Evolutionary conservation across 2,888 invertebrate species (phyloP), one percentile per base, ranked within the genome.

Genomic region (Laspeyria flexula): DNA sequence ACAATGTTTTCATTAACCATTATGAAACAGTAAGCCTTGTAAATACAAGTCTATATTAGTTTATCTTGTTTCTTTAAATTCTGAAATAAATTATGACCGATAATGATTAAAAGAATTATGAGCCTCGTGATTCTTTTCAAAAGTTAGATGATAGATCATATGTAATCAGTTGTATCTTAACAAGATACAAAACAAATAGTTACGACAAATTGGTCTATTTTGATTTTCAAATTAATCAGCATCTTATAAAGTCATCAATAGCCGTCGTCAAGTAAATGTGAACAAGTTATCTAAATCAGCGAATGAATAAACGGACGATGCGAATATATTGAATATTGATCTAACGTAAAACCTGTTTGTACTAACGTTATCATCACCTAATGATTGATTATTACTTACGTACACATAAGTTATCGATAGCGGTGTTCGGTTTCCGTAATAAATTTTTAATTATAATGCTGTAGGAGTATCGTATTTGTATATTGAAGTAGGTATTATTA

Each of bases 311-410:
- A 25, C 34, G 23, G 7, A 43, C 50, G 43, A 55, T 55, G 54
- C 58, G 34, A 66, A 62, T 63, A 46, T 52, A 62, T 57, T 52
- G 16, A 25, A 58, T 51, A 40, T 21, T 44, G 55, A 57, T 61
- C 53, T 48, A 51, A 38, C 15, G 43, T 49, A 53, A 55, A 57
- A 71, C 60, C 60, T 33, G 60, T 58, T 57, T 33, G 35, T 48
- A 60, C 52, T 56, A 55, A 58, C 50, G 52, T 63, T 52, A 60
- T 62, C 59, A 60, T 62, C 60, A 53, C 46, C 49, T 37, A 43
- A 45, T 68, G 72, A 75, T 77, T 63, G 67, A 77, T 78, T 60
- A 67, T 65, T 64, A 45, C 50, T 49, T 59, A 48, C 41, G 33
- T 63, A 44, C 27, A 45, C 47, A 30, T 60, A 41, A 46, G 40